Evolutionary conservation across 2,888 invertebrate genomes (phyloP), one percentile per base, ranked within the genome.

Genomic region (Digitonthophagus gazella): DNA sequence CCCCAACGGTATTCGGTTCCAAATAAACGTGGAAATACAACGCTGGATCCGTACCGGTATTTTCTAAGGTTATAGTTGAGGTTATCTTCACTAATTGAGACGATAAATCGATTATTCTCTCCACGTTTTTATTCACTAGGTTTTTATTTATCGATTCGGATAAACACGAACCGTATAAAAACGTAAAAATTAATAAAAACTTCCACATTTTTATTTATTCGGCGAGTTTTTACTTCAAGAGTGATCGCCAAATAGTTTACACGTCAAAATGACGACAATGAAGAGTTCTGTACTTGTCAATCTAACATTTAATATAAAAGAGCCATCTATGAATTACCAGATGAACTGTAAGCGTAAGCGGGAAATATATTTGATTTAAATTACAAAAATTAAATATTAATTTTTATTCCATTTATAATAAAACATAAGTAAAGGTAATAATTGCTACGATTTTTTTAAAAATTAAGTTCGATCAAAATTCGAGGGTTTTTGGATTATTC

Each of bases 21-120:
- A 95, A 80, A 6, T 90, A 86, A 74, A 93, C 87, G 20, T 93
- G 83, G 79, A 96, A 91, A 74, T 85, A 88, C 72, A 87, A 89
- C 44, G 91, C 88, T 72, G 91, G 84, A 72, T 88, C 86, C 79
- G 91, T 91, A 67, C 93, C 92, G 75, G 86, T 87, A 81, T 97
- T 96, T 84, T 96, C 93, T 75, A 96, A 80, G 74, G 92, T 91
- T 78, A 97, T 86, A 83, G 92, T 91, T 28, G 90, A 86, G 11
- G 88, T 86, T 67, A 94, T 89, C 85, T 95, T 96, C 1, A 95
- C 95, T 70, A 98, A 86, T 83, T 97, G 97, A 4, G 95, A 91
- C 3, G 93, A 88, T 73, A 97, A 84, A 83, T 98, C 97, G 75
- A 98, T 89, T 65, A 89, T 89, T 79, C 96, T 87, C 72, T 96